These are phyloP conservation scores for Drosophila chauvacae DNA, from an alignment of 1,140 invertebrate species.

Conservation along the genomic window DNA sequence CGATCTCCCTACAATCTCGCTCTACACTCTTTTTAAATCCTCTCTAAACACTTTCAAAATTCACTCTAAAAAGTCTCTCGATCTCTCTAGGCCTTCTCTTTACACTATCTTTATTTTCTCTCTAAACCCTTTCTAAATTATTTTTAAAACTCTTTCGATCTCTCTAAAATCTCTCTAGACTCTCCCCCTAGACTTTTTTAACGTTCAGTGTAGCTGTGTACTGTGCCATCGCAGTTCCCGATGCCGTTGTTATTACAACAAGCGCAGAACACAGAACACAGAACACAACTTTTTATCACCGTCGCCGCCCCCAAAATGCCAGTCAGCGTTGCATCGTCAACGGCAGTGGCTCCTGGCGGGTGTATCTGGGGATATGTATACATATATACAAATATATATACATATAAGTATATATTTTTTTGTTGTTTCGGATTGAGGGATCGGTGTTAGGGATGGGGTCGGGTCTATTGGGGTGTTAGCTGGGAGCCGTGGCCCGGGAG, in stretches of 20 bases:
- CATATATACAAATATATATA: background rate
- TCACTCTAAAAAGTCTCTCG: background rate
- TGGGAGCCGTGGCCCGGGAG: constrained; percentile 49
- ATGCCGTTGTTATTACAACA: constrained; percentile 77
- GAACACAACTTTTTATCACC: constrained; percentile 79
- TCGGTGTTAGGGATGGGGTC: background rate
- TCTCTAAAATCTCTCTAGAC: too few species aligned
- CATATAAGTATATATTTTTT: background rate
- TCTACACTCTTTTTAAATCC: too few species aligned
- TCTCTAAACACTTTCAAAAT: too few species aligned
- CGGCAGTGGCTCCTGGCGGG: constrained; percentile 20
- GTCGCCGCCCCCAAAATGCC: constrained; percentile 77
- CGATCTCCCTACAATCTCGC: too few species aligned
- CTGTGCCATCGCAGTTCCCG: constrained; percentile 42
- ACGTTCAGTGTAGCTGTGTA: background rate
- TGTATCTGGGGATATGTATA: constrained; percentile 1
- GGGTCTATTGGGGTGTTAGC: constrained; percentile 6
- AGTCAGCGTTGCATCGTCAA: constrained; percentile 79
- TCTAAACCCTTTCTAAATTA: background rate
- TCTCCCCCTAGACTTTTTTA: too few species aligned
- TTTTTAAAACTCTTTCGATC: background rate
- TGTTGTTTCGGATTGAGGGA: constrained; percentile 5
- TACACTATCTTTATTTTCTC: background rate
- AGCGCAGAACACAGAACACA: constrained; percentile 58
- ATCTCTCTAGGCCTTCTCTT: too few species aligned